These are phyloP conservation scores for Eristalinus sepulchralis DNA, from an alignment of 2,888 invertebrate species.

Conservation along the genomic window DNA sequence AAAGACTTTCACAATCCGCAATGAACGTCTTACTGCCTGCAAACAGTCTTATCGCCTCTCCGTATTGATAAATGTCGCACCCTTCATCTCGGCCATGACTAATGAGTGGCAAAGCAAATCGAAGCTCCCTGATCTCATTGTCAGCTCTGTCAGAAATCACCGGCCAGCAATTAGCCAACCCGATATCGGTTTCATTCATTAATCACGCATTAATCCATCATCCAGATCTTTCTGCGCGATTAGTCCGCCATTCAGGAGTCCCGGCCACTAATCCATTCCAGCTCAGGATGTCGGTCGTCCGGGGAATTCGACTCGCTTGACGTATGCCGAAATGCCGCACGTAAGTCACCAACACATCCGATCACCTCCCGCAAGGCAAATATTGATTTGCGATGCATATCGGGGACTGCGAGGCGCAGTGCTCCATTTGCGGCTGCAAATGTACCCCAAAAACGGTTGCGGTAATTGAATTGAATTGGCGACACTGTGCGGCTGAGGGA, in stretches of 20 bases:
- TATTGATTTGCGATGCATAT: not conserved
- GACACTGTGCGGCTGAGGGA: not conserved
- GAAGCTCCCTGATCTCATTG: not conserved
- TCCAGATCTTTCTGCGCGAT: not conserved
- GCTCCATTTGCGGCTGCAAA: not conserved
- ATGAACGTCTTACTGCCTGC: not conserved
- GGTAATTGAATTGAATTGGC: not conserved
- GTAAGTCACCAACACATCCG: not conserved
- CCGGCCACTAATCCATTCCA: not conserved
- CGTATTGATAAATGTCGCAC: not conserved
- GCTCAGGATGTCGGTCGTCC: not conserved
- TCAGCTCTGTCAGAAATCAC: not conserved
- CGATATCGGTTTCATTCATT: not conserved
- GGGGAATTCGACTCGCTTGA: not conserved
- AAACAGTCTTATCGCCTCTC: not conserved
- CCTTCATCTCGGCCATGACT: not conserved
- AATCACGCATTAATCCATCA: not conserved
- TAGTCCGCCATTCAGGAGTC: not conserved
- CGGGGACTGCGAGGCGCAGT: not conserved
- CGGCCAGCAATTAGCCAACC: not conserved
- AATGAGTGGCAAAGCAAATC: not conserved
- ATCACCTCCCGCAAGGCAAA: not conserved
- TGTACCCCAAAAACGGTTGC: not conserved
- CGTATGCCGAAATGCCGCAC: not conserved
- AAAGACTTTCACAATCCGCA: not conserved